phyloP scores from a whole-genome alignment of 2,113 vertebrate genomes.

The Porphyrio hochstetteri region DNA sequence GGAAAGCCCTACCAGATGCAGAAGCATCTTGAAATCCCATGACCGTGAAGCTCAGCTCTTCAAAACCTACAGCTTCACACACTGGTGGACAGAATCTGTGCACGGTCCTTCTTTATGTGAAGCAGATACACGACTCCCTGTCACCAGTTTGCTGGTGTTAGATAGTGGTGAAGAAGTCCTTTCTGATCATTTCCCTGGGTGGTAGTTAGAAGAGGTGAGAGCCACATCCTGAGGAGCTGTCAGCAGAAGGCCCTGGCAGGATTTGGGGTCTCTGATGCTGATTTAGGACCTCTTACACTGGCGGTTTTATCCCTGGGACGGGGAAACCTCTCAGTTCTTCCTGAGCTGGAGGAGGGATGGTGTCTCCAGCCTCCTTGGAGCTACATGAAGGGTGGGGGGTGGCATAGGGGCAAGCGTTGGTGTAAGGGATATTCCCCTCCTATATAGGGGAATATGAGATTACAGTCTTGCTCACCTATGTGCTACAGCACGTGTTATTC shows the following conservation, averaged over 20 bases:
- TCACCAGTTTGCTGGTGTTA: not conserved
- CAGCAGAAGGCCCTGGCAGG: not conserved
- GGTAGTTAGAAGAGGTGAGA: not conserved
- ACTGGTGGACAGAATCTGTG: not conserved
- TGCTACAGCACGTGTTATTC: not conserved
- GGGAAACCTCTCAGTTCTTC: not conserved
- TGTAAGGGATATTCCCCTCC: not conserved
- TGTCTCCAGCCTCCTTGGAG: not conserved
- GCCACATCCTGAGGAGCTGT: not conserved
- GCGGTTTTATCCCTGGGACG: not conserved
- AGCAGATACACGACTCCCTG: accelerated
- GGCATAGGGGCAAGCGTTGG: not conserved
- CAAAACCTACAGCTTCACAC: not conserved
- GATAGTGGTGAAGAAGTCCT: not conserved
- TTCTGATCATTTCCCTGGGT: not conserved
- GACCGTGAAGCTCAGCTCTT: not conserved
- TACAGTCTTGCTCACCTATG: not conserved
- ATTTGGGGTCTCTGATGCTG: not conserved
- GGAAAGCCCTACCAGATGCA: not conserved
- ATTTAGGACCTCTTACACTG: not conserved
- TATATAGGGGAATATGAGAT: not conserved
- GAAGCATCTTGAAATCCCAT: not conserved
- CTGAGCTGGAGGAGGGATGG: not conserved
- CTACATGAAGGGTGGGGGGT: not conserved
- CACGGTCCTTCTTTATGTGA: accelerated